Percentiles rank a stretch among this genome's conserved stretches.
Evolutionary conservation across 2,888 invertebrate species (phyloP).

Genomic region (Troglohyphantes excavatus): DNA sequence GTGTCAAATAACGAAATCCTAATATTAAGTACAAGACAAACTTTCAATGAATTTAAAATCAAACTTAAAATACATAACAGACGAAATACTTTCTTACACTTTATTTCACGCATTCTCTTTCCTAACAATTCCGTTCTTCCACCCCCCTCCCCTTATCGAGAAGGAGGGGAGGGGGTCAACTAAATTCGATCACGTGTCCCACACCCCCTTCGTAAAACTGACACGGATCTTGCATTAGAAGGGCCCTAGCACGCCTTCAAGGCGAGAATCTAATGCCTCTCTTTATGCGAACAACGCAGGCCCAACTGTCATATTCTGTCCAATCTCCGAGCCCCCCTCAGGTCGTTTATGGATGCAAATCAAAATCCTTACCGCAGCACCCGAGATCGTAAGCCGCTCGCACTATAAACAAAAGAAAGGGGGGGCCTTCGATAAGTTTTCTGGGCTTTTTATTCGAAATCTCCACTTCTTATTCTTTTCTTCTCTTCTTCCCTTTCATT

Average conservation of each 20-base stretch:
- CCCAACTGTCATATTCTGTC: slow-evolving; percentile 49
- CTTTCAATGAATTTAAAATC: too few species aligned
- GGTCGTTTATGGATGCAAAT: slow-evolving; percentile 53
- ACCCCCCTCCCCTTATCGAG: background rate
- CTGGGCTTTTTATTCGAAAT: background rate
- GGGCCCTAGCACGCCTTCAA: slow-evolving; percentile 4
- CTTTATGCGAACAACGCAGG: slow-evolving; percentile 45
- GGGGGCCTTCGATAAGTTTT: background rate
- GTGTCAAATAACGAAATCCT: too few species aligned
- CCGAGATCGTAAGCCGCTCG: slow-evolving; percentile 42
- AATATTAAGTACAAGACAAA: too few species aligned
- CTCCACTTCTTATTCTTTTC: background rate
- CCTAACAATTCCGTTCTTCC: background rate
- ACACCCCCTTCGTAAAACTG: slow-evolving; percentile 38
- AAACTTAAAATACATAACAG: background rate
- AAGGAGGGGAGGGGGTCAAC: slow-evolving; percentile 29
- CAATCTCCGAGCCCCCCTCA: slow-evolving; percentile 29
- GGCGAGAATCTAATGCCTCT: slow-evolving; percentile 39
- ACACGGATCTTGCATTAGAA: slow-evolving; percentile 60
- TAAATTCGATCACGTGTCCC: slow-evolving; percentile 39
- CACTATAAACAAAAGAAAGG: slow-evolving; percentile 53
- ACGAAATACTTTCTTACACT: background rate
- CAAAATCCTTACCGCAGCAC: slow-evolving; percentile 31
- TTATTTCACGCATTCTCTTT: too few species aligned
- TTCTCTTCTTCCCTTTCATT: background rate